These are phyloP conservation scores for Cyphomyrus plagiostoma DNA, from an alignment of 2,113 vertebrate genomes.

Conservation along the genomic window DNA sequence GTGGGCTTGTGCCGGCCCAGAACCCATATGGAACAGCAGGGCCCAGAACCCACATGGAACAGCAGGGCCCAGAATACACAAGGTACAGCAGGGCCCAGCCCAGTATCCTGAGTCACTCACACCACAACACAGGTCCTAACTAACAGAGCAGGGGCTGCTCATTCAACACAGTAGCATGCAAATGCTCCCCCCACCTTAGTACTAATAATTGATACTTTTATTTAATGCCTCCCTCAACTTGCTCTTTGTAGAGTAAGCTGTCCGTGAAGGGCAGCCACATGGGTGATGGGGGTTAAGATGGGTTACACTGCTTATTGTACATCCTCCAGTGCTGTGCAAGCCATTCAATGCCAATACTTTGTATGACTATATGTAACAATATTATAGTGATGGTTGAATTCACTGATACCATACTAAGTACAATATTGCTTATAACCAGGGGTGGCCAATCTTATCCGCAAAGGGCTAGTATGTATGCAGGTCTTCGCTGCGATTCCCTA, in stretches of 20 bases:
- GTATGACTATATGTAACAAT: background rate
- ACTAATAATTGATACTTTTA: background rate
- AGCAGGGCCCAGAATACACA: too few species aligned
- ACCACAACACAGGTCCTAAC: background rate
- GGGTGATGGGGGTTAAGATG: background rate
- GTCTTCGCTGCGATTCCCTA: too few species aligned
- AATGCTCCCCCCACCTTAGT: background rate
- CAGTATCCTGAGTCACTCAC: background rate
- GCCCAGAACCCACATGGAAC: background rate
- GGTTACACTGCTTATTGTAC: background rate
- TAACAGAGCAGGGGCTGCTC: background rate
- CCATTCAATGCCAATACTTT: background rate
- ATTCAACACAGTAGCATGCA: background rate
- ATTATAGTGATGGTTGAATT: background rate
- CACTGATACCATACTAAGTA: background rate
- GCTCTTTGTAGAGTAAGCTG: too few species aligned
- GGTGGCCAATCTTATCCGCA: too few species aligned
- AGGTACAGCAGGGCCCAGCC: background rate
- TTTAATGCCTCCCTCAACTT: too few species aligned
- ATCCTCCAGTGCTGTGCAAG: background rate
- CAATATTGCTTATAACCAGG: background rate
- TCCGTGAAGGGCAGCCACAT: too few species aligned
- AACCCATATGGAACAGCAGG: background rate
- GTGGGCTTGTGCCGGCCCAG: background rate
- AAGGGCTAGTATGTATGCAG: too few species aligned